phyloP scores from a whole-genome alignment of 2,888 invertebrate species.

The Saturnia pavonia region DNA sequence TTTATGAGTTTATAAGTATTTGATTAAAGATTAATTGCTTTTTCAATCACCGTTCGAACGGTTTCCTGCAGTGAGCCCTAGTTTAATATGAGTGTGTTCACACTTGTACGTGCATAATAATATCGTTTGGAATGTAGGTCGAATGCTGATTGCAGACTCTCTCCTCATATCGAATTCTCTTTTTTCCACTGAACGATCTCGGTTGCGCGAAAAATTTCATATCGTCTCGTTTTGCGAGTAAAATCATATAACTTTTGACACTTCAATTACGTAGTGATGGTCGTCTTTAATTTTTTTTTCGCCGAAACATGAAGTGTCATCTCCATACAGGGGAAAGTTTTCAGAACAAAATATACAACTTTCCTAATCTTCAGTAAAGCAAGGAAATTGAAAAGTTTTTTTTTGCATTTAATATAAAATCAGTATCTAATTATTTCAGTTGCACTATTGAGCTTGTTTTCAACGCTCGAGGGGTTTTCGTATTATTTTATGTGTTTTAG shows the following conservation, averaged over 20 bases:
- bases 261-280: conserved; percentile 80
- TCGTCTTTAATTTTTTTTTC: conserved; percentile 68
- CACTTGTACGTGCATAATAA: conserved; percentile 58
- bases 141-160: conserved; percentile 75
- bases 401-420: conserved; percentile 63
- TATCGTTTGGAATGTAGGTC: conserved; percentile 70
- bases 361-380: conserved; percentile 55
- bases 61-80: conserved; percentile 40
- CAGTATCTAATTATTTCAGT: conserved; percentile 54
- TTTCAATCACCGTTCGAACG: conserved; percentile 39
- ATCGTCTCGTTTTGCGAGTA: conserved; percentile 79
- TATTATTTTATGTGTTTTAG: conserved; percentile 65
- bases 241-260: conserved; percentile 82
- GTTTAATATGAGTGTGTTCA: conserved; percentile 49
- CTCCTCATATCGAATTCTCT: conserved; percentile 79
- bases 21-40: conserved; percentile 40
- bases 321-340: conserved; percentile 68
- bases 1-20: not conserved
- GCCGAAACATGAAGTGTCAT: conserved; percentile 68
- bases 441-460: conserved; percentile 50
- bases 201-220: conserved; percentile 77
- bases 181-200: conserved; percentile 73
- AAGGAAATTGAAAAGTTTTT: conserved; percentile 63
- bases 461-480: conserved; percentile 40
- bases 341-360: conserved; percentile 70